Evolutionary conservation across 2,888 invertebrate species (phyloP), one percentile per base, ranked within the genome.

Genomic region (Graphium colonna): DNA sequence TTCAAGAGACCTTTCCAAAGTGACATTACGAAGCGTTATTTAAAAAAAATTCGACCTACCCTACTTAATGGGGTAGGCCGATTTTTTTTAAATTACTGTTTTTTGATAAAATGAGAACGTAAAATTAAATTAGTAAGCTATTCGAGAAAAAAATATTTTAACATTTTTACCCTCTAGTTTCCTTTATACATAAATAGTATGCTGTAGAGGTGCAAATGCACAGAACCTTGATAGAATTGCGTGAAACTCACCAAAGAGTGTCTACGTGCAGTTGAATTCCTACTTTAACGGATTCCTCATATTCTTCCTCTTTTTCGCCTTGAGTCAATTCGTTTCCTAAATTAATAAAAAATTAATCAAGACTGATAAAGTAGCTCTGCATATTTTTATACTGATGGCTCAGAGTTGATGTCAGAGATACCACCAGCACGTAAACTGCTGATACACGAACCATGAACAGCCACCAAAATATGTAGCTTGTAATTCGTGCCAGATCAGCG

Each of bases 261-360:
- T 73, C 66, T 0, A 67, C 59, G 59, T 82, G 82, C 12, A 78
- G 41, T 50, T 70, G 62, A 13, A 82, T 73, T 3, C 83, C 82
- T 52, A 68, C 49, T 64, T 69, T 77, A 5, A 82, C 57, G 0
- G 64, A 64, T 0, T 67, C 42, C 41, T 75, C 76, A 55, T 75
- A 83, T 21, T 62, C 59, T 0, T 38, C 12, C 56, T 81, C 79
- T 17, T 69, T 79, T 18, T 71, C 64, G 0, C 28, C 26, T n/a
- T 75, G 76, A 16, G 53, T 58, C n/a, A 65, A 41, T 33, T 64
- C 51, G 0, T 60, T 33, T 10, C 58, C 53, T n/a, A n/a, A n/a
- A n/a, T n/a, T n/a, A 0, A 60, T 21, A 50, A 81, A 82, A 40
- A 81, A 74, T 0, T 61, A 40, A 3, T 60, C 58, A 0, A 82